These are phyloP conservation scores for Scatophagus argus DNA, from an alignment of 2,113 vertebrate species.

Conservation along the genomic window DNA sequence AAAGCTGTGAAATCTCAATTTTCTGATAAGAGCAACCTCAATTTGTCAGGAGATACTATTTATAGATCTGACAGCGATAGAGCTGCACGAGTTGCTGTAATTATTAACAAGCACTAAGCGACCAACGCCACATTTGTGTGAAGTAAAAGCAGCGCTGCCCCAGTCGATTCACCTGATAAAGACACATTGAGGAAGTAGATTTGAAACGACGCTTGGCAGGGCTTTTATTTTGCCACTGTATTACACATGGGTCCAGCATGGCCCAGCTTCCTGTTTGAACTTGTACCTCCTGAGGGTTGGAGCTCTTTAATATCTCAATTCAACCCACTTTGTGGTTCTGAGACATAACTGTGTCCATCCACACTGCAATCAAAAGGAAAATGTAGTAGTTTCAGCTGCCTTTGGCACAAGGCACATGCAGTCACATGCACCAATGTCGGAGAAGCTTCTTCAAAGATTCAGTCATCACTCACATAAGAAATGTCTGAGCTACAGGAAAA, in stretches of 20 bases:
- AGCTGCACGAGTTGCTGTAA: conserved; percentile 68
- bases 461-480: conserved; percentile 1
- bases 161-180: conserved; percentile 66
- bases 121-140: conserved; percentile 65
- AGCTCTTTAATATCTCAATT: conserved; percentile 64
- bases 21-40: conserved; percentile 84
- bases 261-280: conserved; percentile 68
- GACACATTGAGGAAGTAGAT: conserved; percentile 64
- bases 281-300: conserved; percentile 39
- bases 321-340: conserved; percentile 60
- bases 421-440: not conserved
- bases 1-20: conserved; percentile 82
- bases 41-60: conserved; percentile 84
- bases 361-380: conserved; percentile 29
- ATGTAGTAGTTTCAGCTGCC: conserved; percentile 10
- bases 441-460: conserved; percentile 5
- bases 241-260: conserved; percentile 58
- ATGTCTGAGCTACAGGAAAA: not conserved
- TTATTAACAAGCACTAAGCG: conserved; percentile 73
- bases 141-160: conserved; percentile 55
- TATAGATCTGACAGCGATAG: conserved; percentile 79
- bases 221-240: conserved; percentile 74
- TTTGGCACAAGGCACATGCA: not conserved
- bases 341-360: conserved; percentile 11
- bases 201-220: conserved; percentile 50